Evolutionary conservation across 2,113 vertebrate species (phyloP), one percentile per base, ranked within the genome.

Genomic region (Lanius ludovicianus): DNA sequence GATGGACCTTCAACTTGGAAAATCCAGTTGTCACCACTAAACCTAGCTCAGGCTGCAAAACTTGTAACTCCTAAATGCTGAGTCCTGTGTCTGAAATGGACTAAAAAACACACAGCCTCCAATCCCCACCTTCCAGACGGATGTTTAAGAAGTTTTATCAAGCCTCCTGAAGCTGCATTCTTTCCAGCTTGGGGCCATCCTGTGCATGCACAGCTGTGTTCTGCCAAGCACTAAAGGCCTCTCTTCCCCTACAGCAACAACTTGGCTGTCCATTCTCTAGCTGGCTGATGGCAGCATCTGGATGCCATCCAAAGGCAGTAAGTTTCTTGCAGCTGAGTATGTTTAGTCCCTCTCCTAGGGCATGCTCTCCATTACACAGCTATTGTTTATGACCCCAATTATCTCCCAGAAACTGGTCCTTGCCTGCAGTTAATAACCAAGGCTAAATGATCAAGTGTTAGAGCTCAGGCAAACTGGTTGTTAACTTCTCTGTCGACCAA

Each of bases 361-460:
- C 79, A 79, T 50, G 56, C 39, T 62, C 77, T 96, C 83, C 82
- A 68, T 87, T 93, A 81, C 74, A 41, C 64, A 69, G 82, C 79
- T 84, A 83, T 95, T 96, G 87, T 91, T 96, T 93, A 95, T 84
- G 79, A 80, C 92, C 93, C 78, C 85, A 92, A 46, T 96, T 94
- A 95, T 95, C 84, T 84, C 53, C 73, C 83, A 84, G 92, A 95
- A 92, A 93, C 89, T 85, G 92, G 93, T 95, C 77, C 90, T 95
- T 95, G 93, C 76, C 81, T 84, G 70, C 84, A 96, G 81, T 97
- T 97, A 97, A 96, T 96, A 97, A 96, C 86, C 91, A 91, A 91
- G 84, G 90, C 92, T 96, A 96, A 96, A 91, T 95, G 97, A 93
- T 97, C 91, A 84, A 59, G 64, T 27, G 63, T 73, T 89, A 95